A percentile compares a stretch with the other conserved stretches of the same genome.
These are phyloP conservation scores for Nowickia ferox DNA, from an alignment of 2,888 invertebrate genomes.

Conservation along the genomic window DNA sequence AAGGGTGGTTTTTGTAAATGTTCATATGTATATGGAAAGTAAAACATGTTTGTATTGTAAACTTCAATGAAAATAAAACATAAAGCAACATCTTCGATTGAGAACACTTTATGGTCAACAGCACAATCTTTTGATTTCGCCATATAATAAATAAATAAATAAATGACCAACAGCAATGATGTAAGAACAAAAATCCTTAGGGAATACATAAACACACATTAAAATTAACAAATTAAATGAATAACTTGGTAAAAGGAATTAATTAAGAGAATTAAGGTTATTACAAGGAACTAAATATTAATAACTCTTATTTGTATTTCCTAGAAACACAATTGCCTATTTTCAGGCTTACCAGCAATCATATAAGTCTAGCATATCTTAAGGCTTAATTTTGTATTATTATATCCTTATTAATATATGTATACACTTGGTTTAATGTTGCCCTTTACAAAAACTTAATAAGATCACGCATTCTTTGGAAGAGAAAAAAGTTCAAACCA, in stretches of 20 bases:
- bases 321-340: not conserved
- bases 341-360: conserved; percentile 1
- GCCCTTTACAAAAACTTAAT: conserved; percentile 32
- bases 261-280: not conserved
- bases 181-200: not conserved
- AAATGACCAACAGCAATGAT: conserved; percentile 13
- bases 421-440: not conserved
- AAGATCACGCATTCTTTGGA: conserved; percentile 49
- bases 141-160: conserved; percentile 27
- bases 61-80: not conserved
- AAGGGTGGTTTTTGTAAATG: conserved; percentile 23
- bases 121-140: conserved; percentile 18
- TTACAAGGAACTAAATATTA: not conserved
- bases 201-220: conserved; percentile 27
- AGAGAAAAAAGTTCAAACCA: not conserved
- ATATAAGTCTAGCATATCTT: conserved; percentile 7
- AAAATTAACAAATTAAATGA: conserved; percentile 42
- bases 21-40: not conserved
- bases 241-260: not conserved
- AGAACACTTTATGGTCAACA: conserved; percentile 36
- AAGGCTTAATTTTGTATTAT: conserved; percentile 33
- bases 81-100: not conserved
- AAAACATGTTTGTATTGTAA: conserved; percentile 15
- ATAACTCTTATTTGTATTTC: not conserved
- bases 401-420: conserved; percentile 22